Evolutionary conservation across 2,113 vertebrate species (phyloP).

Genomic region (Toxostoma redivivum): DNA sequence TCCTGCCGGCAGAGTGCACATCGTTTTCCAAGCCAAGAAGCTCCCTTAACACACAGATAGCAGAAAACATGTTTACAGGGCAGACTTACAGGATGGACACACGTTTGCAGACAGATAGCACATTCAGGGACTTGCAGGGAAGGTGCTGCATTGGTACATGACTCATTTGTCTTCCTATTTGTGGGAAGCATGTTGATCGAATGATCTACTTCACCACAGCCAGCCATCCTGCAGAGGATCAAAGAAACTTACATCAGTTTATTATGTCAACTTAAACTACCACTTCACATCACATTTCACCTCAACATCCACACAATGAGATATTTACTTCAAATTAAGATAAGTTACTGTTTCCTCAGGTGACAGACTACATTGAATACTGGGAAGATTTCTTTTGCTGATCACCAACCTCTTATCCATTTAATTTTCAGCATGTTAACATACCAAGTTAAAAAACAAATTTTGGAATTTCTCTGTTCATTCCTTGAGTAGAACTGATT

Average conservation of each 20-base stretch:
- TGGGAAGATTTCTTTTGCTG: not conserved
- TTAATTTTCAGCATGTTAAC: not conserved
- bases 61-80: constrained; percentile 97
- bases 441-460: not conserved
- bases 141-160: constrained; percentile 77
- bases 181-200: constrained; percentile 80
- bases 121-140: constrained; percentile 85
- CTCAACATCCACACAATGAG: not conserved
- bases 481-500: not conserved
- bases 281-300: not conserved
- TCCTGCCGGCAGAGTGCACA: constrained; percentile 95
- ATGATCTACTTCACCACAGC: constrained; percentile 85
- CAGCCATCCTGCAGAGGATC: constrained; percentile 83
- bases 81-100: constrained; percentile 91
- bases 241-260: not conserved
- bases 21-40: constrained; percentile 96
- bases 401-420: not conserved
- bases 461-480: not conserved
- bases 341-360: not conserved
- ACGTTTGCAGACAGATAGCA: constrained; percentile 94
- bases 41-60: constrained; percentile 95
- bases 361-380: not conserved
- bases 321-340: not conserved
- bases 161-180: constrained; percentile 81
- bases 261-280: not conserved